These are phyloP conservation scores for Hyles vespertilio DNA, from an alignment of 1,140 invertebrate genomes.

Conservation along the genomic window DNA sequence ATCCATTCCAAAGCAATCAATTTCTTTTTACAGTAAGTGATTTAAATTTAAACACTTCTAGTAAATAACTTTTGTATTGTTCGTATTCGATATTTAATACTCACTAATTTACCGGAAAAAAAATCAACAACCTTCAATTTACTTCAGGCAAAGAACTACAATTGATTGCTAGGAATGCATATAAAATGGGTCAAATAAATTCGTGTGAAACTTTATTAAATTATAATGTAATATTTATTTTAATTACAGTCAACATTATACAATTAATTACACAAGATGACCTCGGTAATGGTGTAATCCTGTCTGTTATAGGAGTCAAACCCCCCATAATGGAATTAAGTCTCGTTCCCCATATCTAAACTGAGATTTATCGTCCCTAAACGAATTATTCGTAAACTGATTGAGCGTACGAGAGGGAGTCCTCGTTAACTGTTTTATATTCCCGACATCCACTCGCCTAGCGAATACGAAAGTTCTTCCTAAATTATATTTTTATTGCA, in stretches of 20 bases:
- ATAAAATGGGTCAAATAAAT: no score
- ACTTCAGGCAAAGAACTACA: no score
- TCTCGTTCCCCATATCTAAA: conserved; percentile 50
- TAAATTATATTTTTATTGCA: background rate
- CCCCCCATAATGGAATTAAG: conserved; percentile 51
- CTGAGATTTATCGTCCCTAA: conserved; percentile 69
- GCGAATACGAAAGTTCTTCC: background rate
- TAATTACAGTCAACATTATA: conserved; percentile 19
- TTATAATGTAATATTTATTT: background rate
- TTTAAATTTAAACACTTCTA: no score
- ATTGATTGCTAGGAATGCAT: no score
- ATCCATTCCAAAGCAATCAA: no score
- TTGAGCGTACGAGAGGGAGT: conserved; percentile 39
- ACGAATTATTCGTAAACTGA: conserved; percentile 62
- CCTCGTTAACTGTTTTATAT: conserved; percentile 45
- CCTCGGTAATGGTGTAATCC: conserved; percentile 55
- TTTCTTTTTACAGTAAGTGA: no score
- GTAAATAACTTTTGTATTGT: no score
- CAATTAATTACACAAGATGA: conserved; percentile 37
- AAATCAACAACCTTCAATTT: no score
- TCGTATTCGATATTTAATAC: no score
- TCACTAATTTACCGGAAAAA: no score
- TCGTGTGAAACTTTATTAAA: no score
- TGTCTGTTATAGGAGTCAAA: conserved; percentile 36
- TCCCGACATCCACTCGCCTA: conserved; percentile 30